A percentile compares a stretch with the other conserved stretches of the same genome.
phyloP scores from a whole-genome alignment of 2,888 invertebrate species.

The Plemyria rubiginata region DNA sequence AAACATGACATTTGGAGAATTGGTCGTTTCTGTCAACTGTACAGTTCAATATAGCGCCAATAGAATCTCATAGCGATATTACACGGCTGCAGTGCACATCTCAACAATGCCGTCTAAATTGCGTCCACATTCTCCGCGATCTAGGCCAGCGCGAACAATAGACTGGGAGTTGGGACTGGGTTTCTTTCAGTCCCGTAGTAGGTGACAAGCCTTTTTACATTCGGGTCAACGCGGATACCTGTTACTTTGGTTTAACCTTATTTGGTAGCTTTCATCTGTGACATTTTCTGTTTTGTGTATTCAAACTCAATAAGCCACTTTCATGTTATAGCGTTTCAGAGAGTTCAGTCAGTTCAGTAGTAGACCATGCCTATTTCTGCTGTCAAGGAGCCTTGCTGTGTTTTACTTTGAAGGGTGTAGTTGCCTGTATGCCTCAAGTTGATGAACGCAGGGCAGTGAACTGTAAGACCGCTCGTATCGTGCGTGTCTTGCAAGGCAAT shows the following conservation, averaged over 20 bases:
- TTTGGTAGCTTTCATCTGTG: background rate
- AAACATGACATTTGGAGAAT: background rate
- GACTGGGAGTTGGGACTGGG: conserved; percentile 55
- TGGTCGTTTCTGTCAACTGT: no score
- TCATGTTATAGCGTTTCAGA: no score
- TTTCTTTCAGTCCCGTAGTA: conserved; percentile 70
- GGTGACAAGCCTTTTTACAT: conserved; percentile 65
- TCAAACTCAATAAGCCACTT: no score
- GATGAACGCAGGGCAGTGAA: no score
- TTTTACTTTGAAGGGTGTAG: no score
- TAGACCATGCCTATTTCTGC: no score
- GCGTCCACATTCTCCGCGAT: conserved; percentile 77
- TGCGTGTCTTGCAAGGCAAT: no score
- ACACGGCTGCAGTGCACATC: conserved; percentile 57
- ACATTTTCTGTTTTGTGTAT: background rate
- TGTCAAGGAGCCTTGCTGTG: no score
- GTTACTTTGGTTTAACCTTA: conserved; percentile 33
- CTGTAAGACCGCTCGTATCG: no score
- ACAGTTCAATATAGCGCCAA: conserved; percentile 9
- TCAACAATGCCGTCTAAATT: conserved; percentile 76
- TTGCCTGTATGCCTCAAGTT: no score
- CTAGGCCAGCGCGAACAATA: conserved; percentile 75
- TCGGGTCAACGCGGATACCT: conserved; percentile 74
- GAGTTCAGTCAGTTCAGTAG: no score
- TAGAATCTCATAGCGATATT: conserved; percentile 23